phyloP scores from a whole-genome alignment of 2,113 vertebrate genomes.

The Lampris incognitus region DNA sequence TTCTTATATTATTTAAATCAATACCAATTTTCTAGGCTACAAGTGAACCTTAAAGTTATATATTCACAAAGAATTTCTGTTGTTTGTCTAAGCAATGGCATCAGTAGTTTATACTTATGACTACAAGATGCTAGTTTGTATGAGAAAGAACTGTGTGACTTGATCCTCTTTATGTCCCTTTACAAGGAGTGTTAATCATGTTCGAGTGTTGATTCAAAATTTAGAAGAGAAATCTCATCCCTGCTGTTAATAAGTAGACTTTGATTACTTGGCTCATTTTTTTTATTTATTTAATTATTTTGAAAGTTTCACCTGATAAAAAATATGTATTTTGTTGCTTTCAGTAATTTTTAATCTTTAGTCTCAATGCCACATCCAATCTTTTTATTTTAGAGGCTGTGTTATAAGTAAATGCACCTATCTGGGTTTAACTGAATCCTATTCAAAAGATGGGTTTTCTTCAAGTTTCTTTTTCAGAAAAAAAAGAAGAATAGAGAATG shows the following conservation, averaged over 20 bases:
- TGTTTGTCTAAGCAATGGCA: too few species aligned
- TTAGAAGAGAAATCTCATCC: too few species aligned
- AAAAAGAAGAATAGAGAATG: too few species aligned
- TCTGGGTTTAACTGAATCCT: neutral
- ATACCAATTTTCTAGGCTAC: too few species aligned
- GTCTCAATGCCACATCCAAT: neutral
- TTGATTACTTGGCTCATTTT: constrained; percentile 12
- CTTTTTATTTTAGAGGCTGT: neutral
- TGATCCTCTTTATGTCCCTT: neutral
- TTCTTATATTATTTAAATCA: too few species aligned
- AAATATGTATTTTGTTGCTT: neutral
- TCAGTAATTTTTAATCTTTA: neutral
- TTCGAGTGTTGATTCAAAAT: neutral
- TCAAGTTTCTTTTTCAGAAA: neutral
- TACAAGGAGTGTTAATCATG: constrained; percentile 6
- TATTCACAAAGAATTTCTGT: too few species aligned
- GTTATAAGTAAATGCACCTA: neutral
- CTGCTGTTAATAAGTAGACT: constrained; percentile 19
- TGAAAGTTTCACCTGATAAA: neutral
- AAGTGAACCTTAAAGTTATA: too few species aligned
- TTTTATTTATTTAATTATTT: neutral
- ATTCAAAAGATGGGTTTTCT: neutral
- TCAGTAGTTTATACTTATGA: neutral
- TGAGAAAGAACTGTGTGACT: neutral
- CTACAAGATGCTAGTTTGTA: neutral